Percentiles rank a stretch among this genome's conserved stretches.
These are phyloP conservation scores for Mus spretus DNA, from an alignment of 2,797 vertebrate genomes.

Conservation along the genomic window DNA sequence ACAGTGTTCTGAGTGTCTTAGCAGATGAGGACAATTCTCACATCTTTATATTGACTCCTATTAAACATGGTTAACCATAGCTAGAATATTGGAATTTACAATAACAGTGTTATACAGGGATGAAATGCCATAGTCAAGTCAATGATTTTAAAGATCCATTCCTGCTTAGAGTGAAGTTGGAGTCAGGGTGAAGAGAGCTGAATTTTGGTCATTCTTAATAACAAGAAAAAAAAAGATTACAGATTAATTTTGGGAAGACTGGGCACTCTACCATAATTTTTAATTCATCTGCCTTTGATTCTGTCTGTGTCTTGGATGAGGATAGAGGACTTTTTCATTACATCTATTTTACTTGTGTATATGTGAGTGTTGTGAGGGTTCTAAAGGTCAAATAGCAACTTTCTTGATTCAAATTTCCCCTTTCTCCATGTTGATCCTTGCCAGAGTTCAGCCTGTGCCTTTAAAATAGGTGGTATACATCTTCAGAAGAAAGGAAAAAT, in stretches of 20 bases:
- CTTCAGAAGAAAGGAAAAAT: too few relatives aligned
- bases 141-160: neutral
- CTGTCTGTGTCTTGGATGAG: too few relatives aligned
- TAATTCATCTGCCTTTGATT: neutral
- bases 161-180: neutral
- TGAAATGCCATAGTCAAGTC: too few relatives aligned
- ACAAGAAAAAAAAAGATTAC: neutral
- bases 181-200: neutral
- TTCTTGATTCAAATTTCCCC: neutral
- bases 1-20: neutral
- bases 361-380: neutral
- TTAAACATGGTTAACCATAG: neutral
- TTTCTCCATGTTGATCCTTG: neutral
- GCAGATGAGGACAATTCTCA: neutral
- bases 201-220: neutral
- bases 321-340: neutral
- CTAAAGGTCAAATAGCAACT: neutral
- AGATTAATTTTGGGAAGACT: neutral
- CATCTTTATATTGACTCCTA: neutral
- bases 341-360: neutral
- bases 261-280: neutral
- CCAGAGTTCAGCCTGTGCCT: too few relatives aligned
- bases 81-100: neutral
- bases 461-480: too few relatives aligned
- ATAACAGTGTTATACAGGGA: neutral